A percentile compares a stretch with the other conserved stretches of the same genome.
These are phyloP conservation scores for Catonia carolina DNA, from an alignment of 2,888 invertebrate genomes.

Conservation along the genomic window DNA sequence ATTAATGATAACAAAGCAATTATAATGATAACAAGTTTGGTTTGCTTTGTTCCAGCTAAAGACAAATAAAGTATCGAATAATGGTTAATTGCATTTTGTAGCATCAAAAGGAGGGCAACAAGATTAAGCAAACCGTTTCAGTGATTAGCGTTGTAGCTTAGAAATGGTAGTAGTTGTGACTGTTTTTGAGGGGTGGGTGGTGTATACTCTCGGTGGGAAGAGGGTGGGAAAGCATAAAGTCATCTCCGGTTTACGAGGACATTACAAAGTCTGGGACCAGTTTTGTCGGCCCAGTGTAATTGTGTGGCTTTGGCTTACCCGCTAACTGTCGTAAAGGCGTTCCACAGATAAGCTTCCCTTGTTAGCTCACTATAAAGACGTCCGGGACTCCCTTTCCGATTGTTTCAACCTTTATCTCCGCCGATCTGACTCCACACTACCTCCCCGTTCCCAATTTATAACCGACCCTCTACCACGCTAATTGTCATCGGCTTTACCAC, in stretches of 20 bases:
- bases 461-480: conserved; percentile 7
- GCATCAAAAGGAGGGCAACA: no score
- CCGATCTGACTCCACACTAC: conserved; percentile 14
- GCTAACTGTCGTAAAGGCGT: conserved; percentile 6
- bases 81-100: not conserved
- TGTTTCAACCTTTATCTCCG: conserved; percentile 19
- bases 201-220: not conserved
- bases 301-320: not conserved
- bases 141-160: no score
- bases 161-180: no score
- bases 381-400: conserved; percentile 11
- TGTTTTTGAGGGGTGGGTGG: no score
- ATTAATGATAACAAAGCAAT: no score
- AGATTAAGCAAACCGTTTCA: no score
- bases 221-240: conserved; percentile 4
- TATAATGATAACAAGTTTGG: no score
- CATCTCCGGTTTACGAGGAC: conserved; percentile 11
- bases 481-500: conserved; percentile 6
- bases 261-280: conserved; percentile 11
- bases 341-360: conserved; percentile 17
- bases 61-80: not conserved
- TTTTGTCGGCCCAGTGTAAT: conserved; percentile 10
- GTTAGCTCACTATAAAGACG: conserved; percentile 20
- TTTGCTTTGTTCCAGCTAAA: no score
- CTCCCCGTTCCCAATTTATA: no score